Evolutionary conservation across 1,140 invertebrate species (phyloP), one percentile per base, ranked within the genome.

Genomic region (Leptoteleia sp.): DNA sequence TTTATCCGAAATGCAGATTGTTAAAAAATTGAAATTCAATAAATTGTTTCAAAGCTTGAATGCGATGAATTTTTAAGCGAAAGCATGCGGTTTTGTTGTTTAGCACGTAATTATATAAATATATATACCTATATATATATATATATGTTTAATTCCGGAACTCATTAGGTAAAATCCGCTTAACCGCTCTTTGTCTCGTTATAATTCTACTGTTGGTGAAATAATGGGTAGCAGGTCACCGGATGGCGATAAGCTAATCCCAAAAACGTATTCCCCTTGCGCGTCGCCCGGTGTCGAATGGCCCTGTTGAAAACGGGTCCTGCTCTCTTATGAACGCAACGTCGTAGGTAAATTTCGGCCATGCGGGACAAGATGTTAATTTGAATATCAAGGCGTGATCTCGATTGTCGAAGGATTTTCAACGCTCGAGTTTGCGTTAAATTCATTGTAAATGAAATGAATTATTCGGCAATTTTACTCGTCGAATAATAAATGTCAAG

Each of bases 211-310:
- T 88, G 75, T 67, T 71, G 61, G 40, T 67, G 43, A 79, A 81
- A 81, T 77, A 73, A 79, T 67, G 54, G 54, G 57, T 82, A 82
- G 82, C 80, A 85, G 83, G 84, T 84, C 81, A 73, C 50, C 38
- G 68, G 70, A 62, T 76, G 64, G 78, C 84, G 85, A 89, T 87
- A 87, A 88, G 81, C 84, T 89, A 88, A 89, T 89, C 88, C 85
- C 72, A 87, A 85, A 89, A 88, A 89, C 85, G 84, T 88, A 89
- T 89, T 89, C 87, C 76, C 40, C 75, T 79, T 81, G 65, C 68
- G 76, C 52, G 48, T 67, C 67, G 82, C 84, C 87, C 87, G 84
- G 84, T 88, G 87, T 83, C 81, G 75, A 83, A 83, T 67, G 78
- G 48, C 55, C 42, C 37, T 40, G 61, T 35, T 54, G 17, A 55